phyloP scores from a whole-genome alignment of 2,797 vertebrate genomes.

The Pantherophis alleghaniensis region DNA sequence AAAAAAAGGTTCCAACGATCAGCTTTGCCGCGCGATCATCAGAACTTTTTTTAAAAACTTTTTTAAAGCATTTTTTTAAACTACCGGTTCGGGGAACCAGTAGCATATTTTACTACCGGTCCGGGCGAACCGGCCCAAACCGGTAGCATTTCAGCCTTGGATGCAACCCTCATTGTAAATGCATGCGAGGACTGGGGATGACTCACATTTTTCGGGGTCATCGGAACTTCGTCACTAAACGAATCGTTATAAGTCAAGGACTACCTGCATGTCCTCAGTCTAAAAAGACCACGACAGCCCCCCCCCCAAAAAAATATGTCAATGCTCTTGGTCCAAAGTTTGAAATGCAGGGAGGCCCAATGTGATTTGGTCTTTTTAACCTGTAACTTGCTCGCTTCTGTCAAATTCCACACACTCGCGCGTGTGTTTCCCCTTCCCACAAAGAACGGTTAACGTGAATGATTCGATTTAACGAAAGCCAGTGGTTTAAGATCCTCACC shows the following conservation, averaged over 20 bases:
- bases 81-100: no score
- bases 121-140: no score
- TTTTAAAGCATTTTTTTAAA: no score
- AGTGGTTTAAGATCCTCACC: slow-evolving; percentile 54
- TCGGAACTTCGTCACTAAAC: not conserved
- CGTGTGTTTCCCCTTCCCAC: not conserved
- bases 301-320: not conserved
- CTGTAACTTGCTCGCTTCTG: not conserved
- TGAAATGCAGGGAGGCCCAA: not conserved
- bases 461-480: not conserved
- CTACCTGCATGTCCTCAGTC: not conserved
- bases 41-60: no score
- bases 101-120: no score
- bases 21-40: no score
- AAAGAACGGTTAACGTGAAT: not conserved
- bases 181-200: not conserved
- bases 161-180: not conserved
- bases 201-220: not conserved
- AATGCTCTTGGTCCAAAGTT: not conserved
- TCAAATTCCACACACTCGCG: no score
- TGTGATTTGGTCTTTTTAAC: not conserved
- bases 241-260: not conserved
- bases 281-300: not conserved
- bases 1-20: no score
- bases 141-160: no score